Evolutionary conservation across 1,140 invertebrate species (phyloP), one percentile per base, ranked within the genome.

Genomic region (Conus ventricosus): DNA sequence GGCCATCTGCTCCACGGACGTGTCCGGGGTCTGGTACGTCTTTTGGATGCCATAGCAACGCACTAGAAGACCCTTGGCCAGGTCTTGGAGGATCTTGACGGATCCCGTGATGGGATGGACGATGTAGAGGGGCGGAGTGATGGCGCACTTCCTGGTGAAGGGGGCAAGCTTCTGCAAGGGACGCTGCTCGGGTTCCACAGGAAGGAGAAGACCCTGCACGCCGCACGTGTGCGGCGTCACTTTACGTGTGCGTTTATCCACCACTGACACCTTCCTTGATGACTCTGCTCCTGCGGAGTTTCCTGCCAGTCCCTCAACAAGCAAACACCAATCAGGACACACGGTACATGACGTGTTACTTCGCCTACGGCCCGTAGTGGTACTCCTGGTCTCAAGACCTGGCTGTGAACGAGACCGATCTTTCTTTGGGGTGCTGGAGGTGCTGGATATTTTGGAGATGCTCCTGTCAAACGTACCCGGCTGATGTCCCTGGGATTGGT

Each of bases 61-160:
- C 11, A 87, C 71, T 2, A 80, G 39, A 51, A 87, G 54, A 23
- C 39, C 54, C 17, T 10, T 25, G 11, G 85, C 85, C 53, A 87
- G n/a, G 8, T 57, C 2, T 57, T 57, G 17, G 5, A 87, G 71
- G 15, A 87, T 87, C 20, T 87, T 71, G 27, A 87, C 51, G 23
- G 82, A 27, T 8, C 85, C 85, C 39, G 85, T 87, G n/a, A 87
- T 87, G n/a, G 85, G 85, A 27, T 87, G 85, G 27, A 87, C 85
- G 57, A 87, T 67, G 71, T 87, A 87, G 5, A 87, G 71, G 15
- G 85, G 85, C 17, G 39, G 39, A 15, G 71, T 54, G 71, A 51
- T 54, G 53, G 25, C 54, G 5, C 57, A 87, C 15, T 67, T 75
- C 39, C 39, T 17, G 27, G 57, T 75, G 15, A 75, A 71, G 13